These are phyloP conservation scores for Stigmatopora argus DNA, from an alignment of 2,113 vertebrate genomes.

Conservation along the genomic window DNA sequence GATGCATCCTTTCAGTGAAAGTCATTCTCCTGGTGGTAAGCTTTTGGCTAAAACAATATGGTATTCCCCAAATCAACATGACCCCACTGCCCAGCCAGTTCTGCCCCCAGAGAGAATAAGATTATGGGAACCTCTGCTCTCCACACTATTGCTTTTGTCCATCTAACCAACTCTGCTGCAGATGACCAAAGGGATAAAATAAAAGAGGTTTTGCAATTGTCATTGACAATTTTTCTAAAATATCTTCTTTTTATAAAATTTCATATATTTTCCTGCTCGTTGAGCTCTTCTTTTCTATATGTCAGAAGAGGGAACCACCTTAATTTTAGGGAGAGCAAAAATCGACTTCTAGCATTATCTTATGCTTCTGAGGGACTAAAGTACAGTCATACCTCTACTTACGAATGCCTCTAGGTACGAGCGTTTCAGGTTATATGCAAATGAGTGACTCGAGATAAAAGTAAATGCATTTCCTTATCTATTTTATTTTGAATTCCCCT, in stretches of 20 bases:
- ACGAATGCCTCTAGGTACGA: no score
- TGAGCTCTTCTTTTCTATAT: conserved; percentile 5
- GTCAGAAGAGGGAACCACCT: neutral
- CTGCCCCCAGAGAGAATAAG: neutral
- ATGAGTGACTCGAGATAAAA: no score
- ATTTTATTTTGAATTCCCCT: no score
- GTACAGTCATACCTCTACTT: no score
- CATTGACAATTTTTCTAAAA: conserved; percentile 3
- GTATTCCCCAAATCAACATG: conserved; percentile 23
- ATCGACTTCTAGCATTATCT: conserved; percentile 25
- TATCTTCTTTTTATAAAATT: neutral
- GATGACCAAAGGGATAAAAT: neutral
- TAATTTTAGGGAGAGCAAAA: conserved; percentile 12
- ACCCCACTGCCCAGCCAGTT: neutral
- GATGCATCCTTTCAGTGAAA: conserved; percentile 67
- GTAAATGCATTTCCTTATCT: no score
- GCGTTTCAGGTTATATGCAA: no score
- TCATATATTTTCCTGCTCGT: neutral
- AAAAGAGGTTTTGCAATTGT: no score
- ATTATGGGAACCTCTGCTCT: conserved; percentile 11
- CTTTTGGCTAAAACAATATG: conserved; percentile 60
- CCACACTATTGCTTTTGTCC: conserved; percentile 9
- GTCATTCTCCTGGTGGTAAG: conserved; percentile 52
- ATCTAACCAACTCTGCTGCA: conserved; percentile 14
- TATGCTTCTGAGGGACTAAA: conserved; percentile 20